Evolutionary conservation across 2,888 invertebrate genomes (phyloP).

Genomic region (Isotomurus palustris): DNA sequence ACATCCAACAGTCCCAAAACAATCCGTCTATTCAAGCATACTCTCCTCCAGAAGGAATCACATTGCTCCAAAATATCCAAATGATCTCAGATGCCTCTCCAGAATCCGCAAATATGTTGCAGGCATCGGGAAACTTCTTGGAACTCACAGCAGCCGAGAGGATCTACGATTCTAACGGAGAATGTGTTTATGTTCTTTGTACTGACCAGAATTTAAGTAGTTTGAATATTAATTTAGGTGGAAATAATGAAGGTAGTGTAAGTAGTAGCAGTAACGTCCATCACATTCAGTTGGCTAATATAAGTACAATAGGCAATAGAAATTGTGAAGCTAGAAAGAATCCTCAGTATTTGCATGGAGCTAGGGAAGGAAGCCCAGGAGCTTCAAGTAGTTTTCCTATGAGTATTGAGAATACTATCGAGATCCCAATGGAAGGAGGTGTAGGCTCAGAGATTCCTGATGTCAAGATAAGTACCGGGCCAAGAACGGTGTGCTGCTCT

Average conservation of each 20-base stretch:
- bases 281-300: neutral
- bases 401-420: constrained; percentile 23
- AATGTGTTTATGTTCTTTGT: constrained; percentile 35
- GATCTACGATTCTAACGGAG: constrained; percentile 32
- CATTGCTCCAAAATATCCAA: constrained; percentile 35
- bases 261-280: neutral
- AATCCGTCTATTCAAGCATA: constrained; percentile 13
- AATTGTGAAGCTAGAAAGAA: too few species aligned
- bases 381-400: constrained; percentile 13
- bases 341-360: neutral
- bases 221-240: constrained; percentile 2
- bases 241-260: neutral
- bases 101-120: constrained; percentile 11
- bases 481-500: too few species aligned
- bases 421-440: constrained; percentile 17
- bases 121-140: constrained; percentile 24
- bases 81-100: constrained; percentile 28
- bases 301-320: too few species aligned
- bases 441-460: constrained; percentile 4
- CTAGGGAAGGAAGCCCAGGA: neutral
- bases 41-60: constrained; percentile 20
- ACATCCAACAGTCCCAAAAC: constrained; percentile 23
- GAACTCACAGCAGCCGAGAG: constrained; percentile 29
- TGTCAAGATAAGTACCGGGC: too few species aligned
- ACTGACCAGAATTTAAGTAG: neutral